These are phyloP conservation scores for Onychostruthus taczanowskii DNA, from an alignment of 2,113 vertebrate species.

Conservation along the genomic window DNA sequence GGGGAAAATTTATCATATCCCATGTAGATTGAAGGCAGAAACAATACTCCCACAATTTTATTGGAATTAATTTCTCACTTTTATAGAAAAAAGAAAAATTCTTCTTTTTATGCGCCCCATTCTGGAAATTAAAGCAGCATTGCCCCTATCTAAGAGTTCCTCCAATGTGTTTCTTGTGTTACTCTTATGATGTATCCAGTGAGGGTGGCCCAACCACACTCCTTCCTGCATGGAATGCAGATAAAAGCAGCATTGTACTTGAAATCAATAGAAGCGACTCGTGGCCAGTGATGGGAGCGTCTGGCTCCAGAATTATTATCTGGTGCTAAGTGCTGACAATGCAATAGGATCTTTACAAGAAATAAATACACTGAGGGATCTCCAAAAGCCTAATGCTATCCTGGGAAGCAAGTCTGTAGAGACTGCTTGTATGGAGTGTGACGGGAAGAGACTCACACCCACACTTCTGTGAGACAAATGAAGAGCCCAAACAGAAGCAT, in stretches of 20 bases:
- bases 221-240: background rate
- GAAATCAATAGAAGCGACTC: slow-evolving; percentile 35
- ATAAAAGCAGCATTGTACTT: slow-evolving; percentile 30
- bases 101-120: background rate
- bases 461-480: background rate
- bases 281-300: background rate
- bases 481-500: background rate
- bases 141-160: background rate
- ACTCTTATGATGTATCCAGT: background rate
- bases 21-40: background rate
- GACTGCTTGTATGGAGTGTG: background rate
- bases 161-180: background rate
- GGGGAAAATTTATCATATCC: background rate
- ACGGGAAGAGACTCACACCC: background rate
- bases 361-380: background rate
- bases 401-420: background rate
- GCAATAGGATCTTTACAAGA: slow-evolving; percentile 1
- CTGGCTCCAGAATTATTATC: slow-evolving; percentile 40
- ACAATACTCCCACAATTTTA: background rate
- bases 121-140: background rate
- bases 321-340: slow-evolving; percentile 45
- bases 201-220: background rate
- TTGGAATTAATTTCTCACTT: background rate
- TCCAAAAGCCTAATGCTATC: background rate
- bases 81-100: background rate